phyloP scores from a whole-genome alignment of 53 echinoderm and acorn worm genomes.

The Stichopus horrens region DNA sequence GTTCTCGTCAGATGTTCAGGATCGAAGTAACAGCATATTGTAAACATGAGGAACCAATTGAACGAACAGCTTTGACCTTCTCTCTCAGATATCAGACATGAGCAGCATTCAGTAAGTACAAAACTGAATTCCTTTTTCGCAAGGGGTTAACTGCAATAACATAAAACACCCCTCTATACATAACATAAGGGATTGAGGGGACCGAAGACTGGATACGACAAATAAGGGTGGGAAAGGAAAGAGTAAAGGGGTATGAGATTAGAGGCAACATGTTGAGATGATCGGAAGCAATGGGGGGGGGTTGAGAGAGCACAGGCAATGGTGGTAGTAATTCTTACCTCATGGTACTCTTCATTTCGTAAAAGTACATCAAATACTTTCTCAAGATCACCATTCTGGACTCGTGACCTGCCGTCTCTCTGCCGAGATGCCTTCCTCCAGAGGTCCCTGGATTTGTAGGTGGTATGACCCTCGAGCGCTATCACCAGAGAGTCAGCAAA shows the following conservation, averaged over 20 bases:
- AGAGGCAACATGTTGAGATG: not conserved
- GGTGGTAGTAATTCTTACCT: not conserved
- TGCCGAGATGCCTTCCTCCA: slow-evolving; percentile 53
- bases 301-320: not conserved
- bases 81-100: too few species aligned
- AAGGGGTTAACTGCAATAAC: not conserved
- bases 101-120: too few species aligned
- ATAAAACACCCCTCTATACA: not conserved
- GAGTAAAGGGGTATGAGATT: not conserved
- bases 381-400: slow-evolving; percentile 53
- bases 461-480: slow-evolving; percentile 56
- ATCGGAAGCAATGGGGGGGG: not conserved
- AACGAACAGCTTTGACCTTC: too few species aligned
- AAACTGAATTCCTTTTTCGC: too few species aligned
- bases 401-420: slow-evolving; percentile 44
- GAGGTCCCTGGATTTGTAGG: slow-evolving; percentile 55
- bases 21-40: too few species aligned
- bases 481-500: slow-evolving; percentile 57
- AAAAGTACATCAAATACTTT: slow-evolving; percentile 33
- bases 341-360: slow-evolving; percentile 25
- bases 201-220: not conserved
- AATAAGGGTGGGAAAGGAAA: not conserved
- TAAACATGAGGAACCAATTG: too few species aligned
- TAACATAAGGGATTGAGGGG: not conserved
- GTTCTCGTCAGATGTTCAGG: too few species aligned